Percentiles rank a stretch among this genome's conserved stretches.
Evolutionary conservation across 2,888 invertebrate genomes (phyloP).

Genomic region (Drosophila monieri): DNA sequence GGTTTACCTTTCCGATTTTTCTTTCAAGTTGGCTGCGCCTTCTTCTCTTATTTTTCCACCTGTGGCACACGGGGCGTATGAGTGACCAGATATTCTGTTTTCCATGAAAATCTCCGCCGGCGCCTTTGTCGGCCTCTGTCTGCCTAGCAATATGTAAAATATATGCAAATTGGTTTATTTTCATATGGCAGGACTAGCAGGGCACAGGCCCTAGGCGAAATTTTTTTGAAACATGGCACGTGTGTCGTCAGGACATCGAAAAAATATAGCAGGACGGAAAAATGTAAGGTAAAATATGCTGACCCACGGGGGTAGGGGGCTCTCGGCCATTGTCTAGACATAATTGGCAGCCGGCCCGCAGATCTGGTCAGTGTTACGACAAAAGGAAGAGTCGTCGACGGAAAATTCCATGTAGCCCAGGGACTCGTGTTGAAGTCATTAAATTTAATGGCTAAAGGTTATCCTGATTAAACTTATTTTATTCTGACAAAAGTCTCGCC

Average conservation of each 20-base stretch:
- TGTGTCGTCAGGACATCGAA: slow-evolving; percentile 39
- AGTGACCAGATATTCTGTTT: slow-evolving; percentile 31
- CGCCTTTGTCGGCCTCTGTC: slow-evolving; percentile 7
- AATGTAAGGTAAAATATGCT: slow-evolving; percentile 14
- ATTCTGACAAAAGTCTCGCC: too few relatives aligned
- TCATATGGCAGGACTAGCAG: slow-evolving; percentile 64
- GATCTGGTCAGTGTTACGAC: slow-evolving; percentile 8
- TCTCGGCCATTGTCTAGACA: slow-evolving; percentile 37
- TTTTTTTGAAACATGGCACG: slow-evolving; percentile 19
- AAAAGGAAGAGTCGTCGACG: not conserved
- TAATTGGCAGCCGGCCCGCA: slow-evolving; percentile 23
- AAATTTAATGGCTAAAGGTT: slow-evolving; percentile 5
- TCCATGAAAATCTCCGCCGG: slow-evolving; percentile 37
- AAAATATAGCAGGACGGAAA: slow-evolving; percentile 31
- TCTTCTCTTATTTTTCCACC: slow-evolving; percentile 48
- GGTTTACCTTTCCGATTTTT: slow-evolving; percentile 18
- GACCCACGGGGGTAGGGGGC: slow-evolving; percentile 6
- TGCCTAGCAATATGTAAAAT: slow-evolving; percentile 56
- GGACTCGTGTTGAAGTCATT: not conserved
- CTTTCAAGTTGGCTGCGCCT: slow-evolving; percentile 49
- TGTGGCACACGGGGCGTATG: slow-evolving; percentile 61
- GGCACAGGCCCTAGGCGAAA: slow-evolving; percentile 31
- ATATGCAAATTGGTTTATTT: slow-evolving; percentile 78
- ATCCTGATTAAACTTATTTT: not conserved
- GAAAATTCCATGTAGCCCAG: slow-evolving; percentile 12